These are phyloP conservation scores for Ardeotis arabs DNA, from an alignment of 2,113 vertebrate species.

Conservation along the genomic window DNA sequence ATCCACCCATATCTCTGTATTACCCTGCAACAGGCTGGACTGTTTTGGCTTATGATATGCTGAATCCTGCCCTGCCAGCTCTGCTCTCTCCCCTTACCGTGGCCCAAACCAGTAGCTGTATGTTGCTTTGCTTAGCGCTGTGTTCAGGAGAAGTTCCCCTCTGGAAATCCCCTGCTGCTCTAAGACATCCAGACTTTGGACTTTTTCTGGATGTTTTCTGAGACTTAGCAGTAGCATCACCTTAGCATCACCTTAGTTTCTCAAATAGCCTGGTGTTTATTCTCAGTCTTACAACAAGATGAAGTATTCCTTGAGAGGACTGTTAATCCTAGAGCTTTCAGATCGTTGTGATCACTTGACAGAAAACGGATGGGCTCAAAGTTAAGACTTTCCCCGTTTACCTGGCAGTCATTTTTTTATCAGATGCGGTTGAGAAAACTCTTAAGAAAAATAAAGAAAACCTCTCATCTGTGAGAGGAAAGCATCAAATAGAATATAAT, in stretches of 20 bases:
- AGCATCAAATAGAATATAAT: background rate
- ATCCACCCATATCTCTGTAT: background rate
- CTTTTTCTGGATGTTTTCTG: background rate
- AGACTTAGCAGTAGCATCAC: background rate
- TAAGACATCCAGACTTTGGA: background rate
- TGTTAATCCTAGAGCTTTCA: background rate
- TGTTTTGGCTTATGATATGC: background rate
- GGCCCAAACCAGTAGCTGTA: background rate
- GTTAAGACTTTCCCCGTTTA: background rate
- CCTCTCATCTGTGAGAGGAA: background rate
- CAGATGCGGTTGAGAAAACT: background rate
- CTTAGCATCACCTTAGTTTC: background rate
- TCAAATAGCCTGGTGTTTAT: background rate
- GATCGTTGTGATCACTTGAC: background rate
- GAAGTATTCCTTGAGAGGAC: background rate
- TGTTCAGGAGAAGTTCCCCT: background rate
- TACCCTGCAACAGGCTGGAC: fast-evolving
- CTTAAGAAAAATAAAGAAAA: background rate
- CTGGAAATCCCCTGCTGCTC: background rate
- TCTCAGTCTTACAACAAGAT: background rate
- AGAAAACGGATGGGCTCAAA: background rate
- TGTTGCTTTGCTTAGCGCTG: background rate
- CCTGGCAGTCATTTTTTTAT: background rate
- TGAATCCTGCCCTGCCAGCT: background rate
- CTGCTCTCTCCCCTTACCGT: background rate